Percentiles rank a stretch among this genome's conserved stretches.
Evolutionary conservation across 1,140 invertebrate genomes (phyloP).

Genomic region (Plodia interpunctella): DNA sequence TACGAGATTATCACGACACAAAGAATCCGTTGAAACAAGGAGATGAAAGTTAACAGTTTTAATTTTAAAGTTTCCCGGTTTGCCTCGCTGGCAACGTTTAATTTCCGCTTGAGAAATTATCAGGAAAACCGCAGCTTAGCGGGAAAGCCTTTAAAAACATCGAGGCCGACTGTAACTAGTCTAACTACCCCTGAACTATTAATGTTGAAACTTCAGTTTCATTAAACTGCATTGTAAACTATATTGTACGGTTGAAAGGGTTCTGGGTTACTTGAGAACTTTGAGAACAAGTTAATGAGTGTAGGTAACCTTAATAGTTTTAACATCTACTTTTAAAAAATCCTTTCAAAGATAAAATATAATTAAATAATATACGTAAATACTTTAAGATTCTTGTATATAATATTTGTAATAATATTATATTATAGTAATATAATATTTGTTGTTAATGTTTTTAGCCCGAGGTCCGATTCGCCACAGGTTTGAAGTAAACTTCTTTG

Average conservation of each 20-base stretch:
- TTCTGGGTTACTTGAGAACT: background rate
- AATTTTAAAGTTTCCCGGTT: conserved; percentile 55
- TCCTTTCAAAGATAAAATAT: too few species aligned
- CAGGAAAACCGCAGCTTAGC: conserved; percentile 47
- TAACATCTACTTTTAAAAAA: too few species aligned
- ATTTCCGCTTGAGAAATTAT: conserved; percentile 56
- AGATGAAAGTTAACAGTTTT: conserved; percentile 47
- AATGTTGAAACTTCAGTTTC: conserved; percentile 13
- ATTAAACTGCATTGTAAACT: conserved; percentile 7
- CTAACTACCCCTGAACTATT: conserved; percentile 26
- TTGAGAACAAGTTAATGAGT: background rate
- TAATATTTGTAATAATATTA: too few species aligned
- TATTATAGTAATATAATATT: too few species aligned
- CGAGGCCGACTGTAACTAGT: conserved; percentile 22
- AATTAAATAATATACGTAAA: too few species aligned
- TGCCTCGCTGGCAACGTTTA: conserved; percentile 45
- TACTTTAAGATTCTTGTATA: too few species aligned
- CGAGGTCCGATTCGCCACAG: too few species aligned
- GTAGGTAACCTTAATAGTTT: too few species aligned
- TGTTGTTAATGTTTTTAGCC: too few species aligned
- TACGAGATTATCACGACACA: conserved; percentile 37
- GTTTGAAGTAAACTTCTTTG: too few species aligned
- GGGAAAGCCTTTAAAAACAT: conserved; percentile 31
- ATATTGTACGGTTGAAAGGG: background rate
- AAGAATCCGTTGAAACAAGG: conserved; percentile 42